Conservation (phyloP, 2,113 vertebrate genomes). For the Marcusenius ussheri region DNA sequence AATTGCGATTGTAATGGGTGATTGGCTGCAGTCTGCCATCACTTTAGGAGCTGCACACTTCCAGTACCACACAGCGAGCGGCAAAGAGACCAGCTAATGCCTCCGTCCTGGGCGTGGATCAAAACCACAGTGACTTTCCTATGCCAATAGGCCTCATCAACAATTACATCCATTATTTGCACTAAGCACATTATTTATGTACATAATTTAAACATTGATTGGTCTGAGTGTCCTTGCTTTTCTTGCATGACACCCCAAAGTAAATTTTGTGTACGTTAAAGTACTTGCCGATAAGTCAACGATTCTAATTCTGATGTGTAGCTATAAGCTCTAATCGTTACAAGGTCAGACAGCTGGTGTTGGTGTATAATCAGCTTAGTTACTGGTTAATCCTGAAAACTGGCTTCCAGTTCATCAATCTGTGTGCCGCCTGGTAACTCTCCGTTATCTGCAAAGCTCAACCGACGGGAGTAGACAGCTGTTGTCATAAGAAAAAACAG, state of each 20-base stretch:
- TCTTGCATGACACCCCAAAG: neutral
- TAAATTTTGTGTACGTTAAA: neutral
- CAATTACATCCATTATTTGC: neutral
- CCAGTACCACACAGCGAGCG: neutral
- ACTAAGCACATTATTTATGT: neutral
- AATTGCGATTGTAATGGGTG: neutral
- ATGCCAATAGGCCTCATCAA: neutral
- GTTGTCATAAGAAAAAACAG: neutral
- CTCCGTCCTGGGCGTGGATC: neutral
- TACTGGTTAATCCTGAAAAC: neutral
- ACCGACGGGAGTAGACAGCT: neutral
- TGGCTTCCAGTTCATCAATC: neutral
- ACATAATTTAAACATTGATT: neutral
- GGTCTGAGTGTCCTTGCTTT: neutral
- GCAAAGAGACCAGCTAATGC: neutral
- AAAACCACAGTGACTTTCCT: neutral
- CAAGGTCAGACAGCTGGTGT: neutral
- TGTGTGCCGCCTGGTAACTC: neutral
- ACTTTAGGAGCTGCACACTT: neutral
- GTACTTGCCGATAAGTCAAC: neutral
- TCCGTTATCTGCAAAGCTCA: neutral
- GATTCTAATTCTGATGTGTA: neutral
- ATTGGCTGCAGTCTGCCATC: neutral
- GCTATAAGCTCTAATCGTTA: neutral
- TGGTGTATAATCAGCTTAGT: neutral